Conservation (phyloP, 2,113 vertebrate genomes). For the Tichodroma muraria region DNA sequence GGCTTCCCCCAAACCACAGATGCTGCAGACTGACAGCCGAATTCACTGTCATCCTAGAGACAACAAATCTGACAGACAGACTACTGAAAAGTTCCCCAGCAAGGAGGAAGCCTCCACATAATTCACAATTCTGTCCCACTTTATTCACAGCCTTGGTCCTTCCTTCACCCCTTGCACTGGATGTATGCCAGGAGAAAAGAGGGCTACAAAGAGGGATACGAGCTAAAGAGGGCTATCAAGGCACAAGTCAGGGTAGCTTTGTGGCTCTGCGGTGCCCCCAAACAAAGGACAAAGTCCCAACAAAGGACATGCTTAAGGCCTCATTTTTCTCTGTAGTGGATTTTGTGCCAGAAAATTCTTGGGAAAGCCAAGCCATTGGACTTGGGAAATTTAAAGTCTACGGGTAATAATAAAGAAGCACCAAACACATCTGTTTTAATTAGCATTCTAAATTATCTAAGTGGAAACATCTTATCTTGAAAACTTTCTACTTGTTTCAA, state of each 20-base stretch:
- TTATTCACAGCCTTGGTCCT: neutral
- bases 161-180: neutral
- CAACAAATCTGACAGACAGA: neutral
- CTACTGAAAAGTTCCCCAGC: neutral
- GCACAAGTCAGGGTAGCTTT: neutral
- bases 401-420: neutral
- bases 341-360: neutral
- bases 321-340: neutral
- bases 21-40: neutral
- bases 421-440: neutral
- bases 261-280: neutral
- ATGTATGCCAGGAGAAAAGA: neutral
- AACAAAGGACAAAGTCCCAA: neutral
- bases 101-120: neutral
- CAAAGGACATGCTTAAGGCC: neutral
- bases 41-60: neutral
- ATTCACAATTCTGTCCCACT: neutral
- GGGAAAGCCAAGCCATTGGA: neutral
- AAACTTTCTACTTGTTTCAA: neutral
- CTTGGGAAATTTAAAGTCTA: neutral
- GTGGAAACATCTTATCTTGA: neutral
- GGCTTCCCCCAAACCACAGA: neutral
- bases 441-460: neutral
- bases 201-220: no score
- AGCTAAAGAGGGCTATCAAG: no score